Conservation (phyloP, 2,888 invertebrate genomes). For the Andrena camellia region DNA sequence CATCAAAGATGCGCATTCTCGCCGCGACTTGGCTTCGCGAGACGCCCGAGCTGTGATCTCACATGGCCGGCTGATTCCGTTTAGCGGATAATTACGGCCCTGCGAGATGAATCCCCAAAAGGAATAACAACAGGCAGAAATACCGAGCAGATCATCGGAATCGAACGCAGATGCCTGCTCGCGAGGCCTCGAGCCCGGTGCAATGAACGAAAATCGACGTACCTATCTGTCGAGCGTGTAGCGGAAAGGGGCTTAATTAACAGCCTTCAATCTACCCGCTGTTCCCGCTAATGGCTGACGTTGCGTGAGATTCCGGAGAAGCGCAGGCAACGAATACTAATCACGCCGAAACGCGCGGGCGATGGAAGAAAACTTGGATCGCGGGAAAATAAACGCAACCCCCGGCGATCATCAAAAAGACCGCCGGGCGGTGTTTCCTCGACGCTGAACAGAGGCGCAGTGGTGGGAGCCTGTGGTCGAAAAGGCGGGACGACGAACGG, state of each 20-base stretch:
- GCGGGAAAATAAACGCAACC: too few species aligned
- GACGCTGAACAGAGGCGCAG: background rate
- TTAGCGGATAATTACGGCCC: background rate
- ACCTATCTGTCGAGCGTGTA: slow-evolving; percentile 30
- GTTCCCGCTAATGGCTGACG: slow-evolving; percentile 11
- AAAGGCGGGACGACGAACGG: slow-evolving; percentile 4
- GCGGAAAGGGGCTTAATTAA: slow-evolving; percentile 59
- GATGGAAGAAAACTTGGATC: background rate
- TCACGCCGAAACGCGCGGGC: background rate
- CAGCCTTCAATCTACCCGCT: slow-evolving; percentile 25
- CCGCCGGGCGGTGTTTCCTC: background rate
- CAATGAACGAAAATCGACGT: slow-evolving; percentile 56
- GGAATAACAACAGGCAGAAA: background rate
- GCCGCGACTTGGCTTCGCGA: background rate
- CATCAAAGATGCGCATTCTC: slow-evolving; percentile 35
- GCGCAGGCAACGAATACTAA: background rate
- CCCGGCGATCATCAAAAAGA: background rate
- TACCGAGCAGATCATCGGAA: background rate
- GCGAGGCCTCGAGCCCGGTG: slow-evolving; percentile 30
- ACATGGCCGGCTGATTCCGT: background rate
- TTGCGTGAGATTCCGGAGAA: background rate
- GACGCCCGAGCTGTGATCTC: background rate
- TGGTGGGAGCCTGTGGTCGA: background rate
- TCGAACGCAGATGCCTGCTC: background rate
- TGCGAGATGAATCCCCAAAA: background rate